phyloP scores from a whole-genome alignment of 2,113 vertebrate genomes.

The Gymnogyps californianus region DNA sequence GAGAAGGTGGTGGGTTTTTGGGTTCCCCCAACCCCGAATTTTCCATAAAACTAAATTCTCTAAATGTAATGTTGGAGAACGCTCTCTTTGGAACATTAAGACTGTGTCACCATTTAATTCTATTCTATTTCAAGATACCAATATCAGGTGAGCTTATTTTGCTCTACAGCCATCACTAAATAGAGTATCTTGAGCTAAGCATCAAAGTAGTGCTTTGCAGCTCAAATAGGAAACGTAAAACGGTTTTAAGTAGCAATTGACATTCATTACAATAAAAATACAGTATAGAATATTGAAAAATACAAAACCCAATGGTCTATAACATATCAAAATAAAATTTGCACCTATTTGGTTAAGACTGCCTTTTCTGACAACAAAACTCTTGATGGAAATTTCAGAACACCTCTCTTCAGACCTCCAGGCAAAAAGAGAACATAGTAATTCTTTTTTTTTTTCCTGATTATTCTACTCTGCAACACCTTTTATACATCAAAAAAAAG shows the following conservation, averaged over 20 bases:
- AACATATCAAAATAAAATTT: neutral
- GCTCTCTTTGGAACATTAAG: neutral
- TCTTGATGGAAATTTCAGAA: neutral
- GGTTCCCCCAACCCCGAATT: fast-evolving
- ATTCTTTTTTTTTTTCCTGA: too few species aligned
- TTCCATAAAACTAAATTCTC: neutral
- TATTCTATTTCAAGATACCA: neutral
- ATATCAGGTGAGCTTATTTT: neutral
- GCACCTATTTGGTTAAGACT: neutral
- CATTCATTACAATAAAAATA: neutral
- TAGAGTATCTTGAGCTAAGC: neutral
- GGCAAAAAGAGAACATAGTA: neutral
- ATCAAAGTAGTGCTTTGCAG: neutral
- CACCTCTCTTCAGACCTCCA: neutral
- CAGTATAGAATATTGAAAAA: neutral
- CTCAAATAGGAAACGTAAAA: neutral
- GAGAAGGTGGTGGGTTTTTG: fast-evolving
- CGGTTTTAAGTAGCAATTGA: neutral
- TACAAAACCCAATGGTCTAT: neutral
- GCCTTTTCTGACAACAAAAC: neutral
- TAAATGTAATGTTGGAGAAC: neutral
- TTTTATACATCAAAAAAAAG: neutral
- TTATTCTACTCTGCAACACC: neutral
- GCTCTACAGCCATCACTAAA: neutral
- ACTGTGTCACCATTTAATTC: neutral